Base-by-base conservation (phyloP, 2,888 invertebrate genomes). In the Hybos culiciformis region DNA sequence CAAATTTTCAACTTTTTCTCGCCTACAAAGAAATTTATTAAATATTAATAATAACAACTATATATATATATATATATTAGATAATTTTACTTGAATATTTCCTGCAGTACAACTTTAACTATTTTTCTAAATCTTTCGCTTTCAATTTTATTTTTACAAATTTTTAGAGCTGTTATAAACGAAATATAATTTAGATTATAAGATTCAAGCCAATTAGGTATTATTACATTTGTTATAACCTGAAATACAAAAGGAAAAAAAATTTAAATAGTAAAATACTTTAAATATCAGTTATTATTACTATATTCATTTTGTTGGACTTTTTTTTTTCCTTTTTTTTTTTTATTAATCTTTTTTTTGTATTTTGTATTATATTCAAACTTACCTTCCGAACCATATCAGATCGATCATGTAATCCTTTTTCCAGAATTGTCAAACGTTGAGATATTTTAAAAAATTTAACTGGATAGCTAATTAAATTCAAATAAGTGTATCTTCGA, bases 201-300 rank as follows among this genome's bases (percentile, higher is more conserved):
- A 2, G 75, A 70, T 41, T 77, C 72, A 46, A 90, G 65, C 91
- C 91, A 91, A 2, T 77, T 69, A 0, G 82, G 80, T 2, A 91
- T 63, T 50, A 85, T 61, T 8, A 65, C 59, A 21, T 63, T 67
- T 24, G 61, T 59, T 0, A 77, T 70, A 48, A 64, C 60, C 50
- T 51, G n/a, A n/a, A 46, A 39, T 2, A 11, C 24, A 21, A 24
- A 5, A 12, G 9, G 20, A 29, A 39, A 24, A 17, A 12, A 20
- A 2, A 8, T 20, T 37, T 19, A 14, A 29, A 34, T 18, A 18
- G 29, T 2, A 24, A n/a, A n/a, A n/a, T n/a, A n/a, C n/a, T n/a
- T n/a, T n/a, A n/a, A n/a, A n/a, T n/a, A n/a, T n/a, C n/a, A n/a
- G n/a, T n/a, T n/a, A n/a, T n/a, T n/a, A n/a, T n/a, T n/a, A n/a